Percentiles rank a stretch among this genome's conserved stretches.
phyloP scores from a whole-genome alignment of 2,888 invertebrate genomes.

The Sarcophaga rosellei region DNA sequence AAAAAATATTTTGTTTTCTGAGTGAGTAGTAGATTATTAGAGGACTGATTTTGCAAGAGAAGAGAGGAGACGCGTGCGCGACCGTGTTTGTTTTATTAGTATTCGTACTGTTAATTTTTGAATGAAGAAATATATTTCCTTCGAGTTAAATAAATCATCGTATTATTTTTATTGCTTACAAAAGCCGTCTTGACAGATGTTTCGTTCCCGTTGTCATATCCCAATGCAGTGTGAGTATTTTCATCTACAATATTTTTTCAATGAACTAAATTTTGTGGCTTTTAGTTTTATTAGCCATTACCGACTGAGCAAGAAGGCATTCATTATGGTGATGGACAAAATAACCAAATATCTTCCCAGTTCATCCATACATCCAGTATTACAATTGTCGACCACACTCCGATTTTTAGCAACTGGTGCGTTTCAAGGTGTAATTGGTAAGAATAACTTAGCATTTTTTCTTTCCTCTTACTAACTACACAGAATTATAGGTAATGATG shows the following conservation, averaged over 20 bases:
- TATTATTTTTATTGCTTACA: too few species aligned
- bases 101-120: too few species aligned
- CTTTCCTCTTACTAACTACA: not conserved
- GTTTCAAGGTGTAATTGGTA: constrained; percentile 41
- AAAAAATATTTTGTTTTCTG: too few species aligned
- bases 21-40: too few species aligned
- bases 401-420: constrained; percentile 32
- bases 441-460: not conserved
- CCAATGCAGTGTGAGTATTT: constrained; percentile 37
- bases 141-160: too few species aligned
- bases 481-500: constrained; percentile 15
- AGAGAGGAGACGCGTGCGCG: too few species aligned
- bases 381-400: constrained; percentile 29
- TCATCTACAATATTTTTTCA: not conserved
- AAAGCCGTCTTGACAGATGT: too few species aligned
- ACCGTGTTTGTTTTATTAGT: too few species aligned
- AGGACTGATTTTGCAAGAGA: too few species aligned
- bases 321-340: constrained; percentile 19
- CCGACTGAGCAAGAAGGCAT: constrained; percentile 28
- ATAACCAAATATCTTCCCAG: constrained; percentile 24
- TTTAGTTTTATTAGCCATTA: constrained; percentile 27
- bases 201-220: constrained; percentile 26
- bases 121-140: too few species aligned
- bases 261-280: not conserved
- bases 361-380: constrained; percentile 12